Evolutionary conservation across 2,888 invertebrate genomes (phyloP).

Genomic region (Esperia sulphurella): DNA sequence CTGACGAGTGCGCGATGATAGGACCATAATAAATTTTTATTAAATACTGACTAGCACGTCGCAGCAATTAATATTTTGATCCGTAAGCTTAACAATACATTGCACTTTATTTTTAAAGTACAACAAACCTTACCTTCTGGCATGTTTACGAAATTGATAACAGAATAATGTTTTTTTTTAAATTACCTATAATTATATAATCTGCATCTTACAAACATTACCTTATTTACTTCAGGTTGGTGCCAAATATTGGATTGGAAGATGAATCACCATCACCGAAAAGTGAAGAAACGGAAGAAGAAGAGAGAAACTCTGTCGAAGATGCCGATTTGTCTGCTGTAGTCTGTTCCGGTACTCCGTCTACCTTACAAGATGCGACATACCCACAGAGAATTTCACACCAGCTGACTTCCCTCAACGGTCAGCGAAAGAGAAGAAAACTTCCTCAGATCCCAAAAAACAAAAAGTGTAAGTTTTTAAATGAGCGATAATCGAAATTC

Average conservation of each 20-base stretch:
- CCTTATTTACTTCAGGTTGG: conserved; percentile 78
- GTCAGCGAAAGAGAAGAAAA: conserved; percentile 87
- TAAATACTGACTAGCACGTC: too few relatives aligned
- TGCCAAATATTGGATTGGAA: conserved; percentile 90
- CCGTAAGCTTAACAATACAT: too few relatives aligned
- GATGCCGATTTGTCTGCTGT: conserved; percentile 57
- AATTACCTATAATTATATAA: too few relatives aligned
- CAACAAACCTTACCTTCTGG: too few relatives aligned
- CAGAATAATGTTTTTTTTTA: too few relatives aligned
- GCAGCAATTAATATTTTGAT: too few relatives aligned
- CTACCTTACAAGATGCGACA: conserved; percentile 36
- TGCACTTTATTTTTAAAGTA: too few relatives aligned
- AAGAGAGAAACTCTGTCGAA: conserved; percentile 79
- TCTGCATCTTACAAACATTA: background rate
- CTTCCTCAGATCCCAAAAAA: conserved; percentile 94
- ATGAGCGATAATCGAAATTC: too few relatives aligned
- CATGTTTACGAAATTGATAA: too few relatives aligned
- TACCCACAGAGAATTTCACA: conserved; percentile 57
- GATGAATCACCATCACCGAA: conserved; percentile 90
- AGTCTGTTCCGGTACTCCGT: conserved; percentile 22
- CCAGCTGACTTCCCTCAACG: conserved; percentile 58
- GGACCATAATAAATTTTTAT: too few relatives aligned
- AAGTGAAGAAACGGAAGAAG: conserved; percentile 84
- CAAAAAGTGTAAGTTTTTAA: conserved; percentile 85
- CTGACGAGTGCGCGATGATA: too few relatives aligned